Percentiles rank a stretch among this genome's conserved stretches.
Evolutionary conservation across 2,113 vertebrate genomes (phyloP).

Genomic region (Ginglymostoma cirratum): DNA sequence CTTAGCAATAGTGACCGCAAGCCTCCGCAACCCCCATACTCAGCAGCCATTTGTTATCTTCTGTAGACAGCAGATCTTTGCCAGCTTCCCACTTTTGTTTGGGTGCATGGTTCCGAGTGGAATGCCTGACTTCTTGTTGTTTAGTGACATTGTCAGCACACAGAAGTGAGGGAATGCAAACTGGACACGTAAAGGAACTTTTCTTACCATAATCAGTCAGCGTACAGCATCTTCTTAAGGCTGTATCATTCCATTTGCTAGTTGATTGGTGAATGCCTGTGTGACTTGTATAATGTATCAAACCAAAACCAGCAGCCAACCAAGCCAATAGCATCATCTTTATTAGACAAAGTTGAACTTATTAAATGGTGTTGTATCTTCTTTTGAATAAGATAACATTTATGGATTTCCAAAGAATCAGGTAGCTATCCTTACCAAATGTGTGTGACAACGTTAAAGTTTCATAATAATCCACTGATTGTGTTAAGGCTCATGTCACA

Average conservation of each 20-base stretch:
- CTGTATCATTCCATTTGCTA: neutral
- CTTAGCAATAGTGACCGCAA: neutral
- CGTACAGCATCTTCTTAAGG: neutral
- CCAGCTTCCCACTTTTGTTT: neutral
- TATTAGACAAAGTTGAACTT: neutral
- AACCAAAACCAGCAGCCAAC: neutral
- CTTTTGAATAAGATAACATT: neutral
- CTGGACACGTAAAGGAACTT: neutral
- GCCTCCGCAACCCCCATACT: neutral
- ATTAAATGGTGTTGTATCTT: neutral
- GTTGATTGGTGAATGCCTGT: neutral
- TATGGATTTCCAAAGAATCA: neutral
- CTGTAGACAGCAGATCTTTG: neutral
- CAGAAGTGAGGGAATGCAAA: neutral
- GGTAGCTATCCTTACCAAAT: neutral
- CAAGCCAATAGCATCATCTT: neutral
- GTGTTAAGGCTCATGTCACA: no score
- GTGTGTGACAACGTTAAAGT: neutral
- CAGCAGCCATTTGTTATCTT: neutral
- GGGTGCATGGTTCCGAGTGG: neutral
- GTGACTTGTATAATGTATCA: neutral
- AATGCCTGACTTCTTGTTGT: neutral
- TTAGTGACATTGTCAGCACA: neutral
- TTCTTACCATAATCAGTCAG: neutral
- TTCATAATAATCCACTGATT: neutral